Percentiles rank a stretch among this genome's conserved stretches.
These are phyloP conservation scores for Drosophila melanocephala DNA, from an alignment of 2,888 invertebrate species.

Conservation along the genomic window DNA sequence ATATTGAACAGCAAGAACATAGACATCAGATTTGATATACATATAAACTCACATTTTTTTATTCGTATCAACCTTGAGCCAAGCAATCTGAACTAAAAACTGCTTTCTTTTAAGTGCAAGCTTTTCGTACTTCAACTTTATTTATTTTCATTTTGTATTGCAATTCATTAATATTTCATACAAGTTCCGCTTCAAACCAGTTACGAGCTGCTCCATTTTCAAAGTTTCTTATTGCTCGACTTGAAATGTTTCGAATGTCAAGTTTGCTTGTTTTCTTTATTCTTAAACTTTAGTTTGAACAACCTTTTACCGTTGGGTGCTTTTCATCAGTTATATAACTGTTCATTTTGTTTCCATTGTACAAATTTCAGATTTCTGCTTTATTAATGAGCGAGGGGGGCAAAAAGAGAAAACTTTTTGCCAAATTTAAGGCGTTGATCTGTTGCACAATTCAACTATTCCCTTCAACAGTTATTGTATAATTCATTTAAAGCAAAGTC, in stretches of 20 bases:
- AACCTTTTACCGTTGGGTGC: background rate
- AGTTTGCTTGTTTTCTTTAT: constrained; percentile 15
- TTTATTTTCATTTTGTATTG: background rate
- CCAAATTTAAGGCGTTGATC: constrained; percentile 20
- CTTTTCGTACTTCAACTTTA: background rate
- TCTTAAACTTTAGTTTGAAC: constrained; percentile 16
- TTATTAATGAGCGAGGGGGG: constrained; percentile 1
- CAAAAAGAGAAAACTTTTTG: constrained; percentile 24
- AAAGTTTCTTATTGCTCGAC: constrained; percentile 22
- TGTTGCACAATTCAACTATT: constrained; percentile 20
- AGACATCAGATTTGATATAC: background rate
- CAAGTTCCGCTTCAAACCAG: background rate
- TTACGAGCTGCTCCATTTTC: constrained; percentile 14
- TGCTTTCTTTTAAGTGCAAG: background rate
- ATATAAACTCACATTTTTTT: background rate
- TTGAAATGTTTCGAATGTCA: constrained; percentile 19
- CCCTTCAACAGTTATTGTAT: constrained; percentile 33
- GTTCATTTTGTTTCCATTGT: constrained; percentile 12
- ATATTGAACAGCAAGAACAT: background rate
- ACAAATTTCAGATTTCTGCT: constrained; percentile 24
- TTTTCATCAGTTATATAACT: constrained; percentile 23
- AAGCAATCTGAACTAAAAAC: background rate
- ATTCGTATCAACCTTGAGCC: background rate
- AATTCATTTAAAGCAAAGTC: constrained; percentile 45
- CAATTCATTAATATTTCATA: background rate